phyloP scores from a whole-genome alignment of 2,113 vertebrate species.

The Phylloscopus whistleri region DNA sequence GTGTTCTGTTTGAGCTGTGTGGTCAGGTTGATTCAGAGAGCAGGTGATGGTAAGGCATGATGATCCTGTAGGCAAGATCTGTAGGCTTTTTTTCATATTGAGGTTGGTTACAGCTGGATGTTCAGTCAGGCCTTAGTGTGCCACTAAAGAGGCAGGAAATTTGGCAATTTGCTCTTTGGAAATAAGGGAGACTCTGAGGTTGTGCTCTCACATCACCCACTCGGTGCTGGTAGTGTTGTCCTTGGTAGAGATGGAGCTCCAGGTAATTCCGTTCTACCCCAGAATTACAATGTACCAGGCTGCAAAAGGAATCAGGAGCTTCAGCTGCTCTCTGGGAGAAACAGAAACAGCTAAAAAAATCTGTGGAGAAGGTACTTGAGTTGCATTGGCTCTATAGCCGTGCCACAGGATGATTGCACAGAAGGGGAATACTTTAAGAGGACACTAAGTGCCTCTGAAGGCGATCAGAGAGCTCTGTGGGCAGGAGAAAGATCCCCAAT shows the following conservation, averaged over 20 bases:
- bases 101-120: neutral
- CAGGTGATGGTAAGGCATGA: neutral
- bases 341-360: neutral
- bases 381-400: neutral
- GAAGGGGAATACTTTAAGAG: neutral
- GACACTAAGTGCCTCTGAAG: neutral
- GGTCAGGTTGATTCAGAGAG: neutral
- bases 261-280: neutral
- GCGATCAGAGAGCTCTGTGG: neutral
- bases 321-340: neutral
- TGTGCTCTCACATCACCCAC: neutral
- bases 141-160: neutral
- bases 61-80: neutral
- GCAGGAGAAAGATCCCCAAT: neutral
- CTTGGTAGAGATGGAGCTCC: neutral
- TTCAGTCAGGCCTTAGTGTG: neutral
- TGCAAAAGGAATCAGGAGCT: neutral
- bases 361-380: neutral
- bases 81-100: neutral
- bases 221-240: accelerated
- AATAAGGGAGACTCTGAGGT: neutral
- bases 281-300: neutral
- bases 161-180: neutral
- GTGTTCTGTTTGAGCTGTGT: neutral
- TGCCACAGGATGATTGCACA: neutral